phyloP scores from a whole-genome alignment of 2,888 invertebrate species.

The Pherbina coryleti region DNA sequence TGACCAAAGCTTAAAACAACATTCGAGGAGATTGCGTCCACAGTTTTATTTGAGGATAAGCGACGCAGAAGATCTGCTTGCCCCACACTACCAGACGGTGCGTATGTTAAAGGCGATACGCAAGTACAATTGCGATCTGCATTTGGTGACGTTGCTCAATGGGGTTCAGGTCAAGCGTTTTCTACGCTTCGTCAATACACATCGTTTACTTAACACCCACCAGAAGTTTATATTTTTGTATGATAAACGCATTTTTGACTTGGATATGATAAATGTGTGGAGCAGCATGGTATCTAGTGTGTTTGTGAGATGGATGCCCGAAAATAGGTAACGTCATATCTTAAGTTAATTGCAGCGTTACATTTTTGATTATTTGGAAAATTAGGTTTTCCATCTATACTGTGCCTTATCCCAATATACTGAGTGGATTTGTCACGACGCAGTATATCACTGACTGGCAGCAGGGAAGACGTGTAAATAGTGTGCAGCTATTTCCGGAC shows the following conservation, averaged over 20 bases:
- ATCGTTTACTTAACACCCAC: conserved; percentile 77
- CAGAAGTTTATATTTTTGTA: conserved; percentile 80
- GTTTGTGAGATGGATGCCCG: conserved; percentile 72
- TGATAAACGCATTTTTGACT: conserved; percentile 77
- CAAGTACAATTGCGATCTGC: conserved; percentile 78
- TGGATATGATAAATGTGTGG: conserved; percentile 80
- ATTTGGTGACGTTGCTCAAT: conserved; percentile 80
- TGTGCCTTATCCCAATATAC: conserved; percentile 79
- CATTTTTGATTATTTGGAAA: background rate
- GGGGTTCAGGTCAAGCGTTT: conserved; percentile 78
- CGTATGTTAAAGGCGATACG: conserved; percentile 73
- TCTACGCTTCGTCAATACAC: conserved; percentile 80
- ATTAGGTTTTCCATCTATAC: conserved; percentile 81
- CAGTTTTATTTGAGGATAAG: conserved; percentile 73
- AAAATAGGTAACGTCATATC: conserved; percentile 43
- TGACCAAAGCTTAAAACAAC: conserved; percentile 53
- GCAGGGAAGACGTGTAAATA: conserved; percentile 71
- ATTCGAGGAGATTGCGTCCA: conserved; percentile 46
- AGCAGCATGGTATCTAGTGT: conserved; percentile 81
- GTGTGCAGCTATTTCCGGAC: conserved; percentile 60
- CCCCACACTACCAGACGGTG: conserved; percentile 74
- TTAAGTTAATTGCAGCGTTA: too few relatives aligned
- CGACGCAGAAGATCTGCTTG: conserved; percentile 76
- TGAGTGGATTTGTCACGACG: conserved; percentile 72
- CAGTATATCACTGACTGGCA: conserved; percentile 79